Conservation (phyloP, 2,113 vertebrate genomes). For the Falcunculus frontatus region DNA sequence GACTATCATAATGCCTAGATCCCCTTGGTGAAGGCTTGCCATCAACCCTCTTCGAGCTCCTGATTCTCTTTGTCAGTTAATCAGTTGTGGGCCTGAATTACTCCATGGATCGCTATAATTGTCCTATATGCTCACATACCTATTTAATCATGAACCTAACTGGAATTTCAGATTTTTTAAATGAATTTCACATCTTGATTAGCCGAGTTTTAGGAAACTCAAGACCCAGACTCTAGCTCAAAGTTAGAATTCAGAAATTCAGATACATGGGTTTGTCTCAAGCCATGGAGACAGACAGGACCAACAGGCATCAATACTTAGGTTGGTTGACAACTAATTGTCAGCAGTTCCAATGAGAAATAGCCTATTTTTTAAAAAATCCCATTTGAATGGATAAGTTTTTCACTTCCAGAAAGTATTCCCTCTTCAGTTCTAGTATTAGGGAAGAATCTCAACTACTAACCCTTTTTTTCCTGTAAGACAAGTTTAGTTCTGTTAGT, state of each 20-base stretch:
- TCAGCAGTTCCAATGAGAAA: neutral
- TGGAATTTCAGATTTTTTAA: neutral
- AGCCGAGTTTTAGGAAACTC: neutral
- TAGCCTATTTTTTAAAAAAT: neutral
- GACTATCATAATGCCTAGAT: neutral
- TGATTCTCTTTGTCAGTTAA: neutral
- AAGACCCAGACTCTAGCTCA: neutral
- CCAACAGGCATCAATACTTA: neutral
- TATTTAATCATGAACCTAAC: neutral
- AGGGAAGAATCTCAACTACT: neutral
- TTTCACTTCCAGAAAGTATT: neutral
- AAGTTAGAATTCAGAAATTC: neutral
- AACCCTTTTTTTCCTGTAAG: neutral
- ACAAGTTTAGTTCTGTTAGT: constrained; percentile 1
- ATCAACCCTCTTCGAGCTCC: neutral
- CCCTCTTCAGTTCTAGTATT: neutral
- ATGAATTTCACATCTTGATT: neutral
- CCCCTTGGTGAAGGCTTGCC: neutral
- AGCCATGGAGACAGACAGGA: neutral
- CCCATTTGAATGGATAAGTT: neutral
- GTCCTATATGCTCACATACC: neutral
- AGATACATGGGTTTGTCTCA: neutral
- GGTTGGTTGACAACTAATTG: neutral
- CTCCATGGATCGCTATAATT: neutral
- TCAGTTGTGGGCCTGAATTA: neutral